phyloP scores from a whole-genome alignment of 1,140 invertebrate species.

The Nasonia vitripennis region DNA sequence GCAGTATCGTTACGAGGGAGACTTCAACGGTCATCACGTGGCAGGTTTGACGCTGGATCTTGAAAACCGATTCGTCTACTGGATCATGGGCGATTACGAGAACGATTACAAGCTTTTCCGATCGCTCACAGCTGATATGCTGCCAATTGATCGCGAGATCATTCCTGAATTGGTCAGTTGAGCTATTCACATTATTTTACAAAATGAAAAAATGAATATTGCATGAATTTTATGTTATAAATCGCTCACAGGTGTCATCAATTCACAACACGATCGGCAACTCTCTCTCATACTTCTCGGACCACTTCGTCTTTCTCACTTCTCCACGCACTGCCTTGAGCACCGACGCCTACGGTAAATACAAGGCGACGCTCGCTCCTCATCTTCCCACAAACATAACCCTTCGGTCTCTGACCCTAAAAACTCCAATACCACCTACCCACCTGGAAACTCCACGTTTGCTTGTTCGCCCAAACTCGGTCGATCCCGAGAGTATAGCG shows the following conservation, averaged over 20 bases:
- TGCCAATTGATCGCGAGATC: slow-evolving; percentile 68
- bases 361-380: background rate
- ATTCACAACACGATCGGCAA: slow-evolving; percentile 18
- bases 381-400: background rate
- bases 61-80: slow-evolving; percentile 84
- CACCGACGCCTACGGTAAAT: slow-evolving; percentile 35
- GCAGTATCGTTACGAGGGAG: slow-evolving; percentile 83
- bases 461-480: slow-evolving; percentile 82
- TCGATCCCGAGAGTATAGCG: slow-evolving; percentile 79
- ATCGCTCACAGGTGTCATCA: slow-evolving; percentile 68
- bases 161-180: slow-evolving; percentile 66
- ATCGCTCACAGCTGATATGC: slow-evolving; percentile 79
- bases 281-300: slow-evolving; percentile 30
- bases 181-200: background rate
- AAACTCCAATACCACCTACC: background rate
- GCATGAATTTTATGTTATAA: slow-evolving; percentile 30
- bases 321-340: background rate
- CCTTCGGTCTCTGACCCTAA: background rate
- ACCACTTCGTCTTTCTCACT: slow-evolving; percentile 29
- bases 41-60: slow-evolving; percentile 89
- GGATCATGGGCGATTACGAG: slow-evolving; percentile 85
- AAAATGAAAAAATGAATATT: background rate
- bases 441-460: slow-evolving; percentile 52
- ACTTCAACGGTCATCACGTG: slow-evolving; percentile 88
- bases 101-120: slow-evolving; percentile 82